phyloP scores from a whole-genome alignment of 2,113 vertebrate genomes.

The Cyanistes caeruleus region DNA sequence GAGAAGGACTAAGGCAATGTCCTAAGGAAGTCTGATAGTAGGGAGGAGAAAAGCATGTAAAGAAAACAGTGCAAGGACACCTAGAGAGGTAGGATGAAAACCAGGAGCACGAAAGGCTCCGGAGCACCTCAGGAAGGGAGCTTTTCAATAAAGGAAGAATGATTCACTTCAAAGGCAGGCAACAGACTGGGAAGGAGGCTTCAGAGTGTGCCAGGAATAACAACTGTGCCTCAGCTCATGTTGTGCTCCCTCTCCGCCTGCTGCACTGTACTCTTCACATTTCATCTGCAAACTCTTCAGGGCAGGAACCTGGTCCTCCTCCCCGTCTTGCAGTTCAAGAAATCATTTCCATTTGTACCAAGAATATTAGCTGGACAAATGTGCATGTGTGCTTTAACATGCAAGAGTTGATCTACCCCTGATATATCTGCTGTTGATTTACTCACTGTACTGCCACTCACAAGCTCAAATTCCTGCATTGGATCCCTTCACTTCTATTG shows the following conservation, averaged over 20 bases:
- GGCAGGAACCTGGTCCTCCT: background rate
- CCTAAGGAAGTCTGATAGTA: background rate
- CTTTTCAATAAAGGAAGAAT: slow-evolving; percentile 12
- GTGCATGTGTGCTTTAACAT: background rate
- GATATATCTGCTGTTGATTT: background rate
- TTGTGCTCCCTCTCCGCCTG: background rate
- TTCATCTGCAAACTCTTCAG: slow-evolving; percentile 21
- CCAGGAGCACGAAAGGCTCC: background rate
- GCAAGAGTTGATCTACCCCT: background rate
- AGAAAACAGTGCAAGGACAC: slow-evolving; percentile 4
- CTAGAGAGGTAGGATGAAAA: slow-evolving; percentile 5
- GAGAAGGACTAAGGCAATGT: background rate
- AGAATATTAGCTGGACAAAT: background rate
- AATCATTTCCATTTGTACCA: background rate
- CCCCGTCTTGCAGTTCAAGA: background rate
- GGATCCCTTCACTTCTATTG: background rate
- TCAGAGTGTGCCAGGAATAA: slow-evolving; percentile 44
- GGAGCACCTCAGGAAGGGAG: background rate
- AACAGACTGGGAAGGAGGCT: slow-evolving; percentile 33
- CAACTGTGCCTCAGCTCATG: slow-evolving; percentile 4
- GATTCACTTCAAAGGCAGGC: slow-evolving; percentile 41
- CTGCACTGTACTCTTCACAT: background rate
- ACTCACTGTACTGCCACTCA: background rate
- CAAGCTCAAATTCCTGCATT: background rate
- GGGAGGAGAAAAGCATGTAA: background rate